Percentiles rank a stretch among this genome's conserved stretches.
phyloP scores from a whole-genome alignment of 2,888 invertebrate genomes.

The Parascotia fuliginaria region DNA sequence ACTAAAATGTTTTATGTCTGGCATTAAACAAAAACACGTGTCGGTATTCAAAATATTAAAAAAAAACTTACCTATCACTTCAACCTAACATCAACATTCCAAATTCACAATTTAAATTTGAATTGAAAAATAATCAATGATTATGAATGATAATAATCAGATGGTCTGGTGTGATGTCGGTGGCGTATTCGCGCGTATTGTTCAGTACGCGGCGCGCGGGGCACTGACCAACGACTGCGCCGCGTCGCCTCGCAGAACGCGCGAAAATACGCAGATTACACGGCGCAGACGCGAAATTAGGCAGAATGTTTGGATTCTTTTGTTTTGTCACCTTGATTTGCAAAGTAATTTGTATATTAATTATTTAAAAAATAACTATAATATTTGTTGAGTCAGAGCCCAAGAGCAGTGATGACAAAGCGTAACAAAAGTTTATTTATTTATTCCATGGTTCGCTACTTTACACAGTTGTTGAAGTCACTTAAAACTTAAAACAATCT shows the following conservation, averaged over 20 bases:
- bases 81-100: constrained; percentile 30
- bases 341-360: too few species aligned
- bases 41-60: constrained; percentile 17
- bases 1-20: not conserved
- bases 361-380: too few species aligned
- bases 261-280: constrained; percentile 58
- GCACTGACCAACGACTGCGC: constrained; percentile 75
- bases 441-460: too few species aligned
- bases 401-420: too few species aligned
- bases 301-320: constrained; percentile 29
- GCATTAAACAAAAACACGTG: constrained; percentile 29
- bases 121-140: constrained; percentile 10
- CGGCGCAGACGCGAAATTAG: constrained; percentile 49
- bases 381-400: too few species aligned
- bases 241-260: constrained; percentile 56
- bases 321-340: not conserved
- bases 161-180: constrained; percentile 9
- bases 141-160: constrained; percentile 13
- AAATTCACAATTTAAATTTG: constrained; percentile 26
- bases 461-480: too few species aligned
- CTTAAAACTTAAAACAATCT: too few species aligned
- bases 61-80: constrained; percentile 29
- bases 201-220: constrained; percentile 67
- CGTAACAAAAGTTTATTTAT: too few species aligned
- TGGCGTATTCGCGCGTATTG: constrained; percentile 40